Conservation (phyloP, 2,888 invertebrate genomes). For the Acanthosoma haemorrhoidale region DNA sequence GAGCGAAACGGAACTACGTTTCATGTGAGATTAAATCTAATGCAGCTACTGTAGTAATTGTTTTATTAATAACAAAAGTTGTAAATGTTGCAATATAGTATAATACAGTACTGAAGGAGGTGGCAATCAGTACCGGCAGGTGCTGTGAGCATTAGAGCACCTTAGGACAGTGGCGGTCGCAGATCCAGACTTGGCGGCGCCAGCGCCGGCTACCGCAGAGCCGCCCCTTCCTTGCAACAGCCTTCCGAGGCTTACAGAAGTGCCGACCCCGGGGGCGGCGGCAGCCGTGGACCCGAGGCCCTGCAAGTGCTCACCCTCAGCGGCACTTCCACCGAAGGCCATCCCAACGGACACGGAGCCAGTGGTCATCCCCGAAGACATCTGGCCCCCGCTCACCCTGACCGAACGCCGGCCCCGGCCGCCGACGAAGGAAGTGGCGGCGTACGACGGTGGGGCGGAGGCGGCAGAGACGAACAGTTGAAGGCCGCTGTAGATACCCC, state of each 20-base stretch:
- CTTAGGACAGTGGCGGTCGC: not conserved
- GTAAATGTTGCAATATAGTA: too few relatives aligned
- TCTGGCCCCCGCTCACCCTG: not conserved
- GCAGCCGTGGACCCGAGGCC: not conserved
- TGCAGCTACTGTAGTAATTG: too few relatives aligned
- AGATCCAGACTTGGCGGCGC: not conserved
- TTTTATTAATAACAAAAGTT: too few relatives aligned
- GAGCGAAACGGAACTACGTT: too few relatives aligned
- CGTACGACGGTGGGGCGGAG: not conserved
- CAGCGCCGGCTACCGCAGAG: not conserved
- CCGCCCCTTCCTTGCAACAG: too few relatives aligned
- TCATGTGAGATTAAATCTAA: too few relatives aligned
- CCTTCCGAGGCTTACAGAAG: not conserved
- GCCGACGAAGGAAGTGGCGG: not conserved
- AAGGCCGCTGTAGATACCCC: not conserved
- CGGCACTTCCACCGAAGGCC: not conserved
- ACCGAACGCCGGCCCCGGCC: not conserved
- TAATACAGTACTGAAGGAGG: too few relatives aligned
- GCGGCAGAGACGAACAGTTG: not conserved
- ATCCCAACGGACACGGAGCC: not conserved
- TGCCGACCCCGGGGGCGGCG: not conserved
- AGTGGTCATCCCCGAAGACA: not conserved
- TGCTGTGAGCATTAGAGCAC: not conserved
- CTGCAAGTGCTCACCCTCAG: not conserved
- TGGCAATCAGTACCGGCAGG: not conserved